Base-by-base conservation (phyloP, 2,113 vertebrate genomes). In the Notarius lentiginosus region DNA sequence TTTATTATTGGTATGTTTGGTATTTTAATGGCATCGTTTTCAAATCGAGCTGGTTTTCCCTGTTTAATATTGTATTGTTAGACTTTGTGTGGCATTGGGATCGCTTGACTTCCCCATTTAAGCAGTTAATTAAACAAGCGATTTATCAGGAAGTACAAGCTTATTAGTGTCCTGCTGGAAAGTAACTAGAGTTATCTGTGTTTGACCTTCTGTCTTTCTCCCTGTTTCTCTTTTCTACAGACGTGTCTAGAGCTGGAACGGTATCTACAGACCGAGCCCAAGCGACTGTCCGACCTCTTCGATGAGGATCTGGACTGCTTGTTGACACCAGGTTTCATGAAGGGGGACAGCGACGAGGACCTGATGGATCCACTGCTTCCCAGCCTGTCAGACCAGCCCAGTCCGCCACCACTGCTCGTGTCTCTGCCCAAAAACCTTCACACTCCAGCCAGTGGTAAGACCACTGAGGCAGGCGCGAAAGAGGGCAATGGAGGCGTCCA, bases 181-280 rank as follows among this genome's bases (percentile, higher is more conserved):
- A 51, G 73, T 76, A 51, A 76, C 75, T 61, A 81, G 18, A 81
- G 30, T 41, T 61, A 60, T 58, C 55, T 81, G 18, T 60, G 30
- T 61, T 65, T 83, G 53, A 83, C 47, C 68, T 30, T 34, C 18
- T 18, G 8, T 56, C 34, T 12, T 80, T n/a, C 83, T 91, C 14
- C 70, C 65, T 90, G 30, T 89, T n/a, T 89, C 80, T 92, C 9
- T 88, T 86, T 88, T 88, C 51, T 94, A 18, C 92, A 99, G 98
- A 99, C 98, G 88, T 99, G 98, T 92, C 94, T 99, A 88, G 98
- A 99, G 88, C 89, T 99, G 95, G 98, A 99, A 92, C 96, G 98
- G 63, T 99, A 99, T 92, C 96, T 99, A 89, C 98, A 99, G 95
- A 99, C 98, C 0, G 98, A 99, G 86, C 98, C 98, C 0, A 96